Evolutionary conservation across 2,797 vertebrate species (phyloP).

Genomic region (Dendrocincla fuliginosa): DNA sequence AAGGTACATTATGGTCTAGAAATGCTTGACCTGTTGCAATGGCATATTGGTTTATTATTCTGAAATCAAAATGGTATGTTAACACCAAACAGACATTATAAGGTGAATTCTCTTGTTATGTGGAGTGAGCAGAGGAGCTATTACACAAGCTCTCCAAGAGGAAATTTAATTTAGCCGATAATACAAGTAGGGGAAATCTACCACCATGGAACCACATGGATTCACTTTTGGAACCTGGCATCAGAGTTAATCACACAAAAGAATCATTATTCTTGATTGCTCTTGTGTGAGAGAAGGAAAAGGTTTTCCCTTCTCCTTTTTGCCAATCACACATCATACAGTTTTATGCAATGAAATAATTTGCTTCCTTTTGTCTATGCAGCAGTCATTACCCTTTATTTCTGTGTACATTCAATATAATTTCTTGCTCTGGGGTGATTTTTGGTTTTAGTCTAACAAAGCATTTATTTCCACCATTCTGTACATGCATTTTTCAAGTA

Average conservation of each 20-base stretch:
- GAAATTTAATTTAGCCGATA: background rate
- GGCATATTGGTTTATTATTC: background rate
- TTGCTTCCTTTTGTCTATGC: constrained; percentile 22
- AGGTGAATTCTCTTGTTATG: background rate
- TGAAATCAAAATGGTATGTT: background rate
- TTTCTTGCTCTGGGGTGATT: constrained; percentile 28
- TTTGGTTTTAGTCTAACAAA: constrained; percentile 17
- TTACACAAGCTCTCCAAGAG: background rate
- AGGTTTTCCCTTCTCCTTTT: background rate
- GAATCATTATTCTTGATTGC: background rate
- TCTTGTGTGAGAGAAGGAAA: background rate
- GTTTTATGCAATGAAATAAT: constrained; percentile 32
- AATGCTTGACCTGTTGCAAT: background rate
- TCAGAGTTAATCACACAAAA: background rate
- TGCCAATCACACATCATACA: background rate
- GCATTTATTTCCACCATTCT: background rate
- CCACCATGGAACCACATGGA: background rate
- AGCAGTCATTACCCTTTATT: constrained; percentile 32
- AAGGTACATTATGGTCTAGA: background rate
- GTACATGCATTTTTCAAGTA: background rate
- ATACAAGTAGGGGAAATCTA: background rate
- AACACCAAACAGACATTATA: background rate
- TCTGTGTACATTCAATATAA: background rate
- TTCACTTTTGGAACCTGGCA: background rate
- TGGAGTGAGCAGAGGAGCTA: background rate